Evolutionary conservation across 2,888 invertebrate genomes (phyloP), one percentile per base, ranked within the genome.

Genomic region (Temnothorax unifasciatus): DNA sequence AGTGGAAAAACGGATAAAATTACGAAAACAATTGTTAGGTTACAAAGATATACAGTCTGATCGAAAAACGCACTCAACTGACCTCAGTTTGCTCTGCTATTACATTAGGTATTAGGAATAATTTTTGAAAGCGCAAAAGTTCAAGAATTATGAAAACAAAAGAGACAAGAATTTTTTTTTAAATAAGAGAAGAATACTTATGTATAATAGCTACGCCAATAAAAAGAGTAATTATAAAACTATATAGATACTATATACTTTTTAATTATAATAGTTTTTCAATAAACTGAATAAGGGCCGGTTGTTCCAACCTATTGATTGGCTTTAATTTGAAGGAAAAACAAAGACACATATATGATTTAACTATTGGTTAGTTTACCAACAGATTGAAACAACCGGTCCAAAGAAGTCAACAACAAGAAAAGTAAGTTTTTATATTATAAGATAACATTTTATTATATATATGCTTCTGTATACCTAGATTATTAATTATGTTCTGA

Each of bases 141-240:
- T 13, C 5, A 52, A 21, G 18, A n/a, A 47, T 21, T 9, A 18
- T 44, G n/a, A 69, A 47, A 63, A 63, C 9, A n/a, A 18, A 8
- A 18, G 11, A 57, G 29, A 41, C 11, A 41, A 47, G 21, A 38
- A 18, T 50, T 50, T 9, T n/a, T 21, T 57, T n/a, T 29, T 5
- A n/a, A 38, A 38, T 5, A 21, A 21, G 2, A 29, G 11, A 59
- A 61, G 1, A 63, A 18, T 61, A 18, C 4, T 57, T 15, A 44
- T 13, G 11, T 44, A 44, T 54, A 29, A 29, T 29, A 69, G 1
- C 2, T 44, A 59, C n/a, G 2, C 5, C 47, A 47, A 25, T 59
- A 71, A 59, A 47, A 79, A 34, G n/a, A 18, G n/a, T n/a, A 34
- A 2, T 59, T 29, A 52, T 11, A 77, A 11, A 15, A 41, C n/a